Percentiles rank a stretch among this genome's conserved stretches.
Evolutionary conservation across 1,140 invertebrate species (phyloP).

Genomic region (Apis florea): DNA sequence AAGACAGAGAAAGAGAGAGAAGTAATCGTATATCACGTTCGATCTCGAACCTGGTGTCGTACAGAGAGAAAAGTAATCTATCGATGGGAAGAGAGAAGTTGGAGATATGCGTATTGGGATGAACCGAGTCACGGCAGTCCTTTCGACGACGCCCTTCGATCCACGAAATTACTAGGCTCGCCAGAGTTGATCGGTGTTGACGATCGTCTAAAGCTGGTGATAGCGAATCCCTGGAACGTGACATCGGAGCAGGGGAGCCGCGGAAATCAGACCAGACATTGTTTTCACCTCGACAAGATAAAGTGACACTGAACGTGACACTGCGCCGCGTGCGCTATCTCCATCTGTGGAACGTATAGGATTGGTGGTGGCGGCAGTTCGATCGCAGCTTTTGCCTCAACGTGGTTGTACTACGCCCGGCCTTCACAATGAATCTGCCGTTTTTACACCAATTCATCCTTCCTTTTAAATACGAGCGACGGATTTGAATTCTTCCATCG

Average conservation of each 20-base stretch:
- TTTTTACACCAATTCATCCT: too few relatives aligned
- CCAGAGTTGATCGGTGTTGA: neutral
- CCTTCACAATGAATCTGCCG: too few relatives aligned
- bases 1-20: neutral
- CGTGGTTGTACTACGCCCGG: too few relatives aligned
- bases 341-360: neutral
- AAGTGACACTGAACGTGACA: constrained; percentile 24
- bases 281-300: neutral
- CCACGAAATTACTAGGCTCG: constrained; percentile 17
- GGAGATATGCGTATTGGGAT: too few relatives aligned
- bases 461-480: too few relatives aligned
- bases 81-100: too few relatives aligned
- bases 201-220: neutral
- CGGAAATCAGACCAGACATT: neutral
- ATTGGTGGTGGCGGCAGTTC: neutral
- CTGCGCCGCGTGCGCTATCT: constrained; percentile 1
- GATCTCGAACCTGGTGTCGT: neutral
- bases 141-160: neutral
- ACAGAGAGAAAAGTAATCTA: too few relatives aligned
- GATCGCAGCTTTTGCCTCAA: too few relatives aligned
- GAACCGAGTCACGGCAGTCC: neutral
- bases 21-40: neutral
- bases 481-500: too few relatives aligned
- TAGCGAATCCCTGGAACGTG: neutral
- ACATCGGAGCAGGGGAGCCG: neutral